Percentiles rank a stretch among this genome's conserved stretches.
phyloP scores from a whole-genome alignment of 2,113 vertebrate species.

The Podilymbus podiceps region DNA sequence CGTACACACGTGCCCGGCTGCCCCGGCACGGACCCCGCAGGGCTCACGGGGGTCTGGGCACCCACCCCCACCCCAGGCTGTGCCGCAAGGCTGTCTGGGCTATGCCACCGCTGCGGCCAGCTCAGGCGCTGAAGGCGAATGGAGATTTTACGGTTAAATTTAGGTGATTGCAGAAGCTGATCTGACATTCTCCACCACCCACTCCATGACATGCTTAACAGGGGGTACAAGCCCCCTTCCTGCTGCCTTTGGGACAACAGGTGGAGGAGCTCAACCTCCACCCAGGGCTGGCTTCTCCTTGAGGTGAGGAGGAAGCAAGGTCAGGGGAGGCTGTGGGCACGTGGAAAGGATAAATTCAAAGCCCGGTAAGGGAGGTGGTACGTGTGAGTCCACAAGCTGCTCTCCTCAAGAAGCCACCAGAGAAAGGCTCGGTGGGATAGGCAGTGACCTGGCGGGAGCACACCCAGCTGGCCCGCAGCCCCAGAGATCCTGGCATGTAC shows the following conservation, averaged over 20 bases:
- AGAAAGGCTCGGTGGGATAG: neutral
- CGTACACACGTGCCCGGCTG: rapidly evolving
- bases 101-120: neutral
- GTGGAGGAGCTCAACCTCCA: neutral
- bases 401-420: neutral
- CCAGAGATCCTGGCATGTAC: neutral
- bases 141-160: neutral
- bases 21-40: rapidly evolving
- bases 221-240: neutral
- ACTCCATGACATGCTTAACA: no score
- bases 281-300: neutral
- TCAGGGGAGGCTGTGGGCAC: rapidly evolving
- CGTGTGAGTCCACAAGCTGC: neutral
- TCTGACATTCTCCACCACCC: neutral
- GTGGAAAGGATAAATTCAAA: rapidly evolving
- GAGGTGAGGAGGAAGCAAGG: neutral
- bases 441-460: neutral
- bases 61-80: rapidly evolving
- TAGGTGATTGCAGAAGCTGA: neutral
- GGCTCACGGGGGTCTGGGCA: rapidly evolving
- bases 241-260: neutral
- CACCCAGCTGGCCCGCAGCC: rapidly evolving
- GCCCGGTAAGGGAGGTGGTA: neutral
- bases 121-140: rapidly evolving
- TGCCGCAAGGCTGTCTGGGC: neutral